Percentiles rank a stretch among this genome's conserved stretches.
Conservation (phyloP, 2,797 vertebrate species). For the Parambassis ranga region DNA sequence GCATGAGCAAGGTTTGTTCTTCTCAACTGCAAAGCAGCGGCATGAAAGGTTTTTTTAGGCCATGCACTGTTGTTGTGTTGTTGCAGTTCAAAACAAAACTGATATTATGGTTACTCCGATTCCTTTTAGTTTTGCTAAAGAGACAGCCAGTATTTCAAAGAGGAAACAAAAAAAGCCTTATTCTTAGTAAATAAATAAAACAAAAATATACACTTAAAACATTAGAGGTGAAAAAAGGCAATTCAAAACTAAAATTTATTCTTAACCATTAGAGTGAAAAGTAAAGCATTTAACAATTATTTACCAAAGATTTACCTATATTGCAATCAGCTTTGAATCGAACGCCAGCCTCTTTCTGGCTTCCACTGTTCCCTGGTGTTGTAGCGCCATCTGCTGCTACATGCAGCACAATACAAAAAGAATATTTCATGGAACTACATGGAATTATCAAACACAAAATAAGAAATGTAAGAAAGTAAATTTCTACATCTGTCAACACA, state of each 20-base stretch:
- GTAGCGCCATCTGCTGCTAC: conserved; percentile 87
- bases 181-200: conserved; percentile 24
- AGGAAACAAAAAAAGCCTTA: conserved; percentile 27
- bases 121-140: conserved; percentile 32
- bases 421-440: conserved; percentile 72
- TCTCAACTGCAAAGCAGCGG: conserved; percentile 44
- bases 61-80: conserved; percentile 45
- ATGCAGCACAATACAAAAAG: conserved; percentile 81
- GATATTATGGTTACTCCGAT: conserved; percentile 10
- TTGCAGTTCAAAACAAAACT: conserved; percentile 25
- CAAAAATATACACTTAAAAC: conserved; percentile 36
- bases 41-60: conserved; percentile 42
- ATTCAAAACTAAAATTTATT: conserved; percentile 55
- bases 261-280: conserved; percentile 55
- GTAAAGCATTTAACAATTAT: conserved; percentile 62
- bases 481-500: no score
- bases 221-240: conserved; percentile 45
- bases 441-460: conserved; percentile 62
- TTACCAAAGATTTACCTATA: conserved; percentile 80
- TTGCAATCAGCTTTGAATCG: conserved; percentile 83
- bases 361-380: conserved; percentile 83
- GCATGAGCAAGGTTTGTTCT: conserved; percentile 63
- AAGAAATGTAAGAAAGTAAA: no score
- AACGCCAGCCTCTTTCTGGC: conserved; percentile 80
- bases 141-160: conserved; percentile 42